Base-by-base conservation (phyloP, 2,888 invertebrate species). In the Chrysolina oricalcia region DNA sequence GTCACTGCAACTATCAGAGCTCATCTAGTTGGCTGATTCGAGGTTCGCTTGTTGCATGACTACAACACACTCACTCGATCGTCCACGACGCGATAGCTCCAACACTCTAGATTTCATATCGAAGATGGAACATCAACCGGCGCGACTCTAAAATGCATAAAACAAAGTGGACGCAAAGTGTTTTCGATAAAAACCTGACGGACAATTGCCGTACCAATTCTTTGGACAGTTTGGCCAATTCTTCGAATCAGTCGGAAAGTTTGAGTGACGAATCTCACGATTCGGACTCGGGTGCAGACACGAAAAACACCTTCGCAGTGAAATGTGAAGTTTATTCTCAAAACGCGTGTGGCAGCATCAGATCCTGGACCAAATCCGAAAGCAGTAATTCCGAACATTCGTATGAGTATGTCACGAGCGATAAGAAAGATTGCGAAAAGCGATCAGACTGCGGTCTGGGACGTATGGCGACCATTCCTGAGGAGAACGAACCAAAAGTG, bases 401-500 rank as follows among this genome's bases (percentile, higher is more conserved):
- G 8, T 86, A 84, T 78, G 86, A 86, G 21, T 83, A 83, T 72
- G 78, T 85, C 35, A 76, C 76, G 48, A 78, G 68, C 46, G 81
- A 77, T 21, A 85, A 86, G 46, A 83, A 82, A 66, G 75, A 74
- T 8, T 78, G 82, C 23, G 81, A 80, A 21, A 81, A 83, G 41
- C 78, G 81, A 56, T 74, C 75, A 72, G 81, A 82, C 19, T 59
- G 76, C 17, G 72, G 70, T 70, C 46, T 64, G 72, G 76, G 75
- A 0, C 84, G 92, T 87, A 95, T 95, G 95, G 95, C 95, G 88
- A 95, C 95, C 67, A 95, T 95, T 79, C 92, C 94, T 74, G 95
- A 95, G 87, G 95, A 95, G 85, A 92, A 92, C 46, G 95, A 95
- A 86, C 93, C 93, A n/a, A 95, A 96, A 89, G 92, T 95, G 84